Evolutionary conservation across 2,113 vertebrate genomes (phyloP).

Genomic region (Corynorhinus townsendii): DNA sequence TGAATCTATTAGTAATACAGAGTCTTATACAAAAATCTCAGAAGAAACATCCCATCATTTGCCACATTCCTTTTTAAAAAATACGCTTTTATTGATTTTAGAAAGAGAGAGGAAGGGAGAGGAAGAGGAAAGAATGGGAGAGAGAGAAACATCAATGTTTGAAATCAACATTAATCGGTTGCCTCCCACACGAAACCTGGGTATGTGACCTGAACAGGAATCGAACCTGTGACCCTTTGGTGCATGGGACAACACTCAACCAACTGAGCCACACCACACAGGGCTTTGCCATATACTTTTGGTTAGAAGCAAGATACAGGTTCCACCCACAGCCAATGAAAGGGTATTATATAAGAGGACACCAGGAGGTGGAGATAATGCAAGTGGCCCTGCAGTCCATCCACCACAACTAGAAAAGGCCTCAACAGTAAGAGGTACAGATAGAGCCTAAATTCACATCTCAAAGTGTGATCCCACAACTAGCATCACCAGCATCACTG

Average conservation of each 20-base stretch:
- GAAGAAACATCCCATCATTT: not conserved
- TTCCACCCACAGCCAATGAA: not conserved
- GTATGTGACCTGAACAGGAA: not conserved
- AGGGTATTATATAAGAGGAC: not conserved
- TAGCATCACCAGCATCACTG: not conserved
- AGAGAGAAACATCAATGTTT: not conserved
- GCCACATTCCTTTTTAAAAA: not conserved
- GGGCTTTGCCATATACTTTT: not conserved
- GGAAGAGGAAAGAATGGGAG: not conserved
- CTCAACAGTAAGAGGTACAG: not conserved
- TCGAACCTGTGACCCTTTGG: not conserved
- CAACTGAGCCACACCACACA: not conserved
- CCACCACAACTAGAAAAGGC: not conserved
- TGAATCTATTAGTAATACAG: not conserved
- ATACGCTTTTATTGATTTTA: not conserved
- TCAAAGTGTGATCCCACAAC: not conserved
- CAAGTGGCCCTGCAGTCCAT: not conserved
- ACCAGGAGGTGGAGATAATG: not conserved
- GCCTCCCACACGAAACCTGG: not conserved
- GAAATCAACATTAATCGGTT: not conserved
- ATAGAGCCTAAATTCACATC: not conserved
- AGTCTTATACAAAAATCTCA: not conserved
- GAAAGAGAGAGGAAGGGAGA: not conserved
- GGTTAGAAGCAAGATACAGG: not conserved
- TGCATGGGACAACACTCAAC: not conserved